Base-by-base conservation (phyloP, 2,888 invertebrate genomes). In the Euproctis similis region DNA sequence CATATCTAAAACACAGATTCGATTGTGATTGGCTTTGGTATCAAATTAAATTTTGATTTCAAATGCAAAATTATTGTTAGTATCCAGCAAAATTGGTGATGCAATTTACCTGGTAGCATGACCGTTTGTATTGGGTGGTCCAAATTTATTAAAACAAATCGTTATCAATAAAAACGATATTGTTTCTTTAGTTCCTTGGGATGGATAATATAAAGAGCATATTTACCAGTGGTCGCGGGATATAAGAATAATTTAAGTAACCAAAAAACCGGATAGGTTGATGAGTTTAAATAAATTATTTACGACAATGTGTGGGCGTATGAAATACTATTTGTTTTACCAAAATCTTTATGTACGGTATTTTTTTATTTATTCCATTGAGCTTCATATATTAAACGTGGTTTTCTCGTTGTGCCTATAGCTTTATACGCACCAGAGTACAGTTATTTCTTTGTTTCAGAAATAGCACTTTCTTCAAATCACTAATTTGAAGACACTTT, bases 161-260 rank as follows among this genome's bases (percentile, higher is more conserved):
- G 20, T 26, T 24, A 12, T 24, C 36, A 31, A 48, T 48, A 49
- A 50, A 50, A 28, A 12, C 11, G 18, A 43, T 42, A 28, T 36
- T 50, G 38, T 46, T 46, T 31, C 43, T 35, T 6, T 10, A 21
- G 21, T 10, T 21, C 8, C 24, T 31, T 30, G 12, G 13, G 30
- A 42, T 34, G 32, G n/a, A 39, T 31, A 30, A 36, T 42, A 46
- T 34, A 40, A 36, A 8, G 12, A 20, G 26, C 22, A 37, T 30
- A 23, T 29, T 8, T 34, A 20, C 31, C 26, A 34, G 42, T 49
- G 47, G 46, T 44, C 31, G 44, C 42, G 42, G 39, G 41, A 12
- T 34, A 31, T 2, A 21, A 39, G 31, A n/a, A n/a, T n/a, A n/a
- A 23, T 30, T 26, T 34, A 32, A 36, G 24, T 20, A 10, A 27